Evolutionary conservation across 2,797 vertebrate genomes (phyloP).

Genomic region (Hydrophis major): DNA sequence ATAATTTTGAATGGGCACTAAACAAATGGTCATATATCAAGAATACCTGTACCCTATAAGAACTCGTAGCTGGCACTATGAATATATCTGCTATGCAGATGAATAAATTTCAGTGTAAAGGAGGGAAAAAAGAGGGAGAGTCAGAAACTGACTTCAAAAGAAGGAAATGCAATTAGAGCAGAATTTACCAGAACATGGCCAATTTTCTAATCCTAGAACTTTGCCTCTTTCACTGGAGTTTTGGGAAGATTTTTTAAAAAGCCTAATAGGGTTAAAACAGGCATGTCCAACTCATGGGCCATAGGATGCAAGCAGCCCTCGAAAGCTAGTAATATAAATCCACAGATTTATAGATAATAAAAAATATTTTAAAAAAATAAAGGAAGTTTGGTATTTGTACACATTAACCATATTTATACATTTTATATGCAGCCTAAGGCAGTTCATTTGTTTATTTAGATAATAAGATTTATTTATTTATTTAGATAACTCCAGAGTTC

Average conservation of each 20-base stretch:
- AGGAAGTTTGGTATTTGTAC: background rate
- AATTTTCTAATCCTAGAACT: background rate
- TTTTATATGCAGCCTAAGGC: background rate
- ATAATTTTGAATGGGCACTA: background rate
- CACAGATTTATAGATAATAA: background rate
- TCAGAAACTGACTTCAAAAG: background rate
- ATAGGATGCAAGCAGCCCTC: too few species aligned
- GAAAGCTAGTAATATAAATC: background rate
- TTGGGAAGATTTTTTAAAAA: background rate
- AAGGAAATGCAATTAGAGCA: background rate
- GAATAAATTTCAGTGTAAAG: background rate
- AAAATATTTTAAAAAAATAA: background rate
- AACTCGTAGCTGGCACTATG: background rate
- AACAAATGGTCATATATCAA: background rate
- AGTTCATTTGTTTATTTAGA: background rate
- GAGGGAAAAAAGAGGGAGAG: too few species aligned
- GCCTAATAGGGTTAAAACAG: too few species aligned
- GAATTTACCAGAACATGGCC: background rate
- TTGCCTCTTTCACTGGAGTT: background rate
- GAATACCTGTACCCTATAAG: background rate
- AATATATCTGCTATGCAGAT: background rate
- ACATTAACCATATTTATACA: background rate
- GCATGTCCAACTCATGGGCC: too few species aligned
- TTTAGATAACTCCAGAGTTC: background rate
- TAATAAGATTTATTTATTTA: background rate